Evolutionary conservation across 2,113 vertebrate genomes (phyloP).

Genomic region (Laterallus jamaicensis): DNA sequence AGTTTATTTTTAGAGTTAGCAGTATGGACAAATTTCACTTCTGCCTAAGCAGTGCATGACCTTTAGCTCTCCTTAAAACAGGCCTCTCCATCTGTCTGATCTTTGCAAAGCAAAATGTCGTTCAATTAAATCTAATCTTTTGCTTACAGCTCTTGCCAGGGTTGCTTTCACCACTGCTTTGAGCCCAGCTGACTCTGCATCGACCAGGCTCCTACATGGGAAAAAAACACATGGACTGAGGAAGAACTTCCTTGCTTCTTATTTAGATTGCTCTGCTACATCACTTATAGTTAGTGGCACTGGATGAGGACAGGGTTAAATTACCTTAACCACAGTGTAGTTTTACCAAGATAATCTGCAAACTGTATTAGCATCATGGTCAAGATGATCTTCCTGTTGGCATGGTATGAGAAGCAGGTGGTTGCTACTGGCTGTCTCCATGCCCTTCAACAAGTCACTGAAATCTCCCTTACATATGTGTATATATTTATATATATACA

Average conservation of each 20-base stretch:
- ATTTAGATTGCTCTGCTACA: neutral
- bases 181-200: neutral
- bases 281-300: fast-evolving
- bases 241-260: neutral
- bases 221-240: neutral
- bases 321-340: neutral
- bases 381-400: neutral
- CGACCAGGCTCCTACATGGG: neutral
- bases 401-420: neutral
- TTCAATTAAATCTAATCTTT: conserved; percentile 49
- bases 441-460: neutral
- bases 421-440: neutral
- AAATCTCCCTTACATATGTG: neutral
- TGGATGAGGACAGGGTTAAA: neutral
- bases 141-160: neutral
- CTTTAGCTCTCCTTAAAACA: conserved; percentile 43
- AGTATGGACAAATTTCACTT: conserved; percentile 43
- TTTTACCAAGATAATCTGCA: neutral
- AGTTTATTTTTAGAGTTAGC: conserved; percentile 40
- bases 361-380: neutral
- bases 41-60: conserved; percentile 27
- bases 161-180: neutral
- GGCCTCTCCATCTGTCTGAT: conserved; percentile 23
- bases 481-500: neutral
- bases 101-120: neutral